Conservation (phyloP, 2,888 invertebrate genomes). For the Baronia brevicornis region DNA sequence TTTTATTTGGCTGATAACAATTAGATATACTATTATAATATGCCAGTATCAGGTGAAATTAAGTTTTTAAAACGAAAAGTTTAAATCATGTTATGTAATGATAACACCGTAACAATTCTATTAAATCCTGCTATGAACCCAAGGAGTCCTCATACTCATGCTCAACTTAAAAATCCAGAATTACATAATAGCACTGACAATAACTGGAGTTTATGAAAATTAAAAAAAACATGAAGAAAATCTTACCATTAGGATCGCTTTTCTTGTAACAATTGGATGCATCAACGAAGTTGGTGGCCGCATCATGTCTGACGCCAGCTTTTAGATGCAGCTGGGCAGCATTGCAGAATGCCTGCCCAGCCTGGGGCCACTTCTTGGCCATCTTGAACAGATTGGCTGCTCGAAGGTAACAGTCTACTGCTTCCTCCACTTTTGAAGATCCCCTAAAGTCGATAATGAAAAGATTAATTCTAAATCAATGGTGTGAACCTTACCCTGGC, state of each 20-base stretch:
- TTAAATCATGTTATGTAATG: no score
- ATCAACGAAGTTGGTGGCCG: conserved; percentile 96
- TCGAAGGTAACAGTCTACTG: conserved; percentile 95
- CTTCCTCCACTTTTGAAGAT: conserved; percentile 93
- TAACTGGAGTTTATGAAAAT: no score
- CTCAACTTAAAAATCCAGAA: no score
- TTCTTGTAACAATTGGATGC: conserved; percentile 98
- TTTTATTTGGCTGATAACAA: no score
- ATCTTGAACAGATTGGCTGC: conserved; percentile 99
- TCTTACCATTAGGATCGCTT: conserved; percentile 82
- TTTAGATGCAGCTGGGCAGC: conserved; percentile 92
- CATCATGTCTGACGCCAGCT: conserved; percentile 94
- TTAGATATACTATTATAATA: no score
- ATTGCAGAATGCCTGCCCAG: conserved; percentile 95
- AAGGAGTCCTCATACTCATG: no score
- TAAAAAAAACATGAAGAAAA: background rate
- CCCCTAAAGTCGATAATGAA: conserved; percentile 45
- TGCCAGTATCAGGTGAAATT: no score
- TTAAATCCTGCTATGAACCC: no score
- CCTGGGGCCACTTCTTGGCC: conserved; percentile 98
- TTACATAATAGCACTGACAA: no score
- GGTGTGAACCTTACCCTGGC: background rate
- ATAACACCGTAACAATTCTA: no score
- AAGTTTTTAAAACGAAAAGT: no score
- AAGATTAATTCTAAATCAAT: background rate